Conservation (phyloP, 2,888 invertebrate genomes). For the Trichopria drosophilae region DNA sequence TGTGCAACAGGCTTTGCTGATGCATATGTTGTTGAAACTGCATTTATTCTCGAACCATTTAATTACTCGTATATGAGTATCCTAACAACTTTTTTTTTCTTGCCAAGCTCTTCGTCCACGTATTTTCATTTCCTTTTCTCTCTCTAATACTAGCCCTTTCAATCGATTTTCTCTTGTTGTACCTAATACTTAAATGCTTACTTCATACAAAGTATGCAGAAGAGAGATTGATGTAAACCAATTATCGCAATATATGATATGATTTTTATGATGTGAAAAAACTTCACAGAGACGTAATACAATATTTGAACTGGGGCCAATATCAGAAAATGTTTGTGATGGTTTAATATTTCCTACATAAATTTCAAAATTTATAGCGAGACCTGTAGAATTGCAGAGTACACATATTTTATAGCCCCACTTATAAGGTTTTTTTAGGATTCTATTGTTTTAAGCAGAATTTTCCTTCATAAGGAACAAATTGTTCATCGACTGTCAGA, state of each 20-base stretch:
- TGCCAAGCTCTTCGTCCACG: constrained; percentile 9
- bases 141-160: constrained; percentile 1
- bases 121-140: constrained; percentile 12
- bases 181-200: constrained; percentile 9
- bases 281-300: constrained; percentile 3
- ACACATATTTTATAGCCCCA: constrained; percentile 20
- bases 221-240: constrained; percentile 14
- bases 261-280: constrained; percentile 8
- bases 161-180: constrained; percentile 9
- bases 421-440: constrained; percentile 19
- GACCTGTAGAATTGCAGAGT: constrained; percentile 10
- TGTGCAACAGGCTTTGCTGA: constrained; percentile 12
- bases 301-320: constrained; percentile 17
- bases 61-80: constrained; percentile 13
- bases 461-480: constrained; percentile 15
- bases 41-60: constrained; percentile 18
- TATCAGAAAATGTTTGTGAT: constrained; percentile 19
- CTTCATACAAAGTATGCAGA: constrained; percentile 1
- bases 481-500: constrained; percentile 15
- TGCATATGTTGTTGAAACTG: constrained; percentile 14
- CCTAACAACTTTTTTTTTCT: constrained; percentile 9
- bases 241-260: constrained; percentile 14
- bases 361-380: constrained; percentile 18
- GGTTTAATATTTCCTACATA: constrained; percentile 11
- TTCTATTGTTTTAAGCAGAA: constrained; percentile 16